Evolutionary conservation across 2,113 vertebrate species (phyloP).

Genomic region (Dasypus novemcinctus): DNA sequence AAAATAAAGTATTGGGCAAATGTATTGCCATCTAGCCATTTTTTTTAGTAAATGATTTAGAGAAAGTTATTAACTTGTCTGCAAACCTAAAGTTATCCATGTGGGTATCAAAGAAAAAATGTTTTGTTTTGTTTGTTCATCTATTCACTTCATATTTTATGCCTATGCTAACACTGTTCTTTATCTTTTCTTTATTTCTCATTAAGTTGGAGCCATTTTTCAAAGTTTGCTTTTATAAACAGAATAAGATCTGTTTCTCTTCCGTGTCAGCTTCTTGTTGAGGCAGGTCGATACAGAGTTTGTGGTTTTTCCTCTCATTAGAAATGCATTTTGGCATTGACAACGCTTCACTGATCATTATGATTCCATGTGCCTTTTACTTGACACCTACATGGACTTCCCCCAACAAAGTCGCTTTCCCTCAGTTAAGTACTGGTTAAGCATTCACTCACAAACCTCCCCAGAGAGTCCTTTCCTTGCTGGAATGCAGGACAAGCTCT

Average conservation of each 20-base stretch:
- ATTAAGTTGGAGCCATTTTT: not conserved
- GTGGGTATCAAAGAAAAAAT: slow-evolving; percentile 5
- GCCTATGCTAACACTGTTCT: not conserved
- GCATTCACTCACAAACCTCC: slow-evolving; percentile 44
- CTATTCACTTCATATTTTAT: slow-evolving; percentile 7
- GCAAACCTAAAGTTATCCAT: not conserved
- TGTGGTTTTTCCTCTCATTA: slow-evolving; percentile 68
- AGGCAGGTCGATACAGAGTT: slow-evolving; percentile 53
- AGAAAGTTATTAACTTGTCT: slow-evolving; percentile 40
- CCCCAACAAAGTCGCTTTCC: not conserved
- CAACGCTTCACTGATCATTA: slow-evolving; percentile 53
- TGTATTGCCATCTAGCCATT: not conserved
- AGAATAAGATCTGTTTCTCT: slow-evolving; percentile 41
- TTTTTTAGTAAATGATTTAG: slow-evolving; percentile 36
- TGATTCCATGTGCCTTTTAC: not conserved
- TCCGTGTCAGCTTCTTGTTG: slow-evolving; percentile 58
- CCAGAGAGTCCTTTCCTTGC: slow-evolving; percentile 36
- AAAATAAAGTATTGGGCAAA: not conserved
- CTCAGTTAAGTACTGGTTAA: slow-evolving; percentile 4
- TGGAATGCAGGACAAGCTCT: slow-evolving; percentile 46
- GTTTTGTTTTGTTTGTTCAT: not conserved
- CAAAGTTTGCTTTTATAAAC: not conserved
- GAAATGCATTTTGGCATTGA: slow-evolving; percentile 60
- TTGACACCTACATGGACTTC: not conserved
- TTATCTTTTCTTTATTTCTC: not conserved